Base-by-base conservation (phyloP, 2,888 invertebrate genomes). In the Proisotoma minuta region DNA sequence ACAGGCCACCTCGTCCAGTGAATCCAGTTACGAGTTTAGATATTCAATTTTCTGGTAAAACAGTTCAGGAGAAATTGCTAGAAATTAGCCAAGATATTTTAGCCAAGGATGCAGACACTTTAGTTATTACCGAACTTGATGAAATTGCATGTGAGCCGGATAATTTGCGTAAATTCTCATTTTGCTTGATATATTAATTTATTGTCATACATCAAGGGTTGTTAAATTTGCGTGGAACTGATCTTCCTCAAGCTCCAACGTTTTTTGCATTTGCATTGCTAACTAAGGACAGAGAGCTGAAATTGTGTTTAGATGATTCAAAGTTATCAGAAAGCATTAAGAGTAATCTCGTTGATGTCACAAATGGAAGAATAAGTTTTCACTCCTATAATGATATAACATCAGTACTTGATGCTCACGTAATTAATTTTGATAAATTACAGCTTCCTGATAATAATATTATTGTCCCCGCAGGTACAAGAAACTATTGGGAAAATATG, bases 171-270 rank as follows among this genome's bases (percentile, higher is more conserved):
- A n/a, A n/a, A n/a, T n/a, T 34, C n/a, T n/a, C n/a, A n/a, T n/a
- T 29, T n/a, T n/a, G n/a, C n/a, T n/a, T n/a, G n/a, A n/a, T n/a
- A n/a, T n/a, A n/a, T n/a, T n/a, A 47, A 47, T 47, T 91, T 2
- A 79, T 95, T 43, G 96, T 96, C 79, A 81, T 94, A 18, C 83
- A 95, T 57, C 75, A 75, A 88, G 88, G 89, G 83, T 81, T 91
- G 2, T 79, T 96, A 47, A 96, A 96, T 79, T 81, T 94, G 24
- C 83, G 96, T 62, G 95, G 95, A 10, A 85, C 86, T 2, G 95
- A 96, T 77, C 92, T 95, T 64, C 82, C 84, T 24, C 93, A 84
- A 80, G 94, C 93, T 77, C 95, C 95, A 0, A 89, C 90, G 0
- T 89, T 90, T 77, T 88, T 87, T 76, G 82, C 87, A 0, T 89